These are phyloP conservation scores for Spea multiplicata DNA, from an alignment of 2,113 vertebrate genomes.

Conservation along the genomic window DNA sequence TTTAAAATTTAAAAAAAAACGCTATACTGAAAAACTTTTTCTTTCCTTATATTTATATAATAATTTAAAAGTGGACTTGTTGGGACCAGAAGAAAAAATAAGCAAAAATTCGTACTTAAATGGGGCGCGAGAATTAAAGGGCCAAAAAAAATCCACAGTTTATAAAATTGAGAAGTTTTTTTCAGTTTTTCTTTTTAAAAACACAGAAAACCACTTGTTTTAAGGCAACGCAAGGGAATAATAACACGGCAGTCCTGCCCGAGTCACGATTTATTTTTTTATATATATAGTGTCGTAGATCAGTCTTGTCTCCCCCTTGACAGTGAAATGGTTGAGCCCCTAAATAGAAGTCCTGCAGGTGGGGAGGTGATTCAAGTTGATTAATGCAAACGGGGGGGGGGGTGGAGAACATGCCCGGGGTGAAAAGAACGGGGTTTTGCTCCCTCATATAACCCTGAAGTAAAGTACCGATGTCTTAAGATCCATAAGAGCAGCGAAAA, in stretches of 20 bases:
- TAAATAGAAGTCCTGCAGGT: background rate
- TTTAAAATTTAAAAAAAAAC: background rate
- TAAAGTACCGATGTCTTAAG: constrained; percentile 28
- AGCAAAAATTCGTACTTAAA: background rate
- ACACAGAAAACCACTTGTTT: background rate
- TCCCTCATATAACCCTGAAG: constrained; percentile 42
- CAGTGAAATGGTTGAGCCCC: too few relatives aligned
- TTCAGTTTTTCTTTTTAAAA: background rate
- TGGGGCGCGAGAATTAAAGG: background rate
- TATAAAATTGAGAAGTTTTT: background rate
- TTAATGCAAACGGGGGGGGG: background rate
- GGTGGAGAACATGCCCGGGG: constrained; percentile 29
- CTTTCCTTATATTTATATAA: too few relatives aligned
- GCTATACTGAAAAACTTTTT: background rate
- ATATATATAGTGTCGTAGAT: too few relatives aligned
- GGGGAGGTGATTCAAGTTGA: background rate
- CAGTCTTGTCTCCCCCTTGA: too few relatives aligned
- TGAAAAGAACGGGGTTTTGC: constrained; percentile 23
- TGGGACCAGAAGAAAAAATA: background rate
- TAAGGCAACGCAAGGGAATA: background rate
- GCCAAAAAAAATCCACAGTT: background rate
- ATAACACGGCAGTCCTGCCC: background rate
- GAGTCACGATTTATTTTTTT: background rate
- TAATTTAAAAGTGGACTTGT: background rate
- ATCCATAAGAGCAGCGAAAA: constrained; percentile 7